Conservation (phyloP, 2,113 vertebrate species). For the Isurus oxyrinchus region DNA sequence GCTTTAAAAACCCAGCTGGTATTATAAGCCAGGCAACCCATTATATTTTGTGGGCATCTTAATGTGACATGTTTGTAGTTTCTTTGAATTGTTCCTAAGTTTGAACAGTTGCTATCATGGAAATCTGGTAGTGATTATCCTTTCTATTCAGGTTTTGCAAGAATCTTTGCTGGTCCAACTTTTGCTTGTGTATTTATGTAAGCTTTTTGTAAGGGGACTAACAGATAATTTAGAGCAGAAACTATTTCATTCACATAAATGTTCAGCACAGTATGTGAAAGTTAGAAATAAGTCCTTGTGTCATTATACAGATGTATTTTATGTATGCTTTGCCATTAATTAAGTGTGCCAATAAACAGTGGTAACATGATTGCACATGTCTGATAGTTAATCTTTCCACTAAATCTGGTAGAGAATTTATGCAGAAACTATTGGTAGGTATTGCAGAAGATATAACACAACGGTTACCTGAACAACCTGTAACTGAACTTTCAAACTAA, state of each 20-base stretch:
- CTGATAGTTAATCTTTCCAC: constrained; percentile 25
- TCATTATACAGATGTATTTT: constrained; percentile 96
- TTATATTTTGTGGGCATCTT: constrained; percentile 78
- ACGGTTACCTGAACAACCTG: background rate
- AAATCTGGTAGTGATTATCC: constrained; percentile 48
- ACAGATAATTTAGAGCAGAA: constrained; percentile 65
- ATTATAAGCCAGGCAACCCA: constrained; percentile 71
- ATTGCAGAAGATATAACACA: background rate
- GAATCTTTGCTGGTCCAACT: constrained; percentile 56
- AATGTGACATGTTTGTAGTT: constrained; percentile 65
- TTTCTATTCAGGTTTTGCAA: constrained; percentile 40
- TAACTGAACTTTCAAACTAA: background rate
- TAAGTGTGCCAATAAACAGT: constrained; percentile 98
- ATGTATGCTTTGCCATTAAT: constrained; percentile 97
- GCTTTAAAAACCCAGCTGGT: constrained; percentile 28
- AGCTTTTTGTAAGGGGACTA: constrained; percentile 86
- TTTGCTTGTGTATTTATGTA: constrained; percentile 82
- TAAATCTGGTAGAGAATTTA: background rate
- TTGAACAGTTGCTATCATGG: constrained; percentile 58
- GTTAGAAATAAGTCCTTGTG: constrained; percentile 82
- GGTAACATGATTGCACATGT: constrained; percentile 61
- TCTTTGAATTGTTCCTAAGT: constrained; percentile 60
- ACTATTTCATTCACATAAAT: constrained; percentile 83
- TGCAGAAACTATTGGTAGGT: background rate
- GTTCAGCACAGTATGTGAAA: constrained; percentile 80